Conservation (phyloP, 2,888 invertebrate genomes). For the Ectemnius cavifrons region DNA sequence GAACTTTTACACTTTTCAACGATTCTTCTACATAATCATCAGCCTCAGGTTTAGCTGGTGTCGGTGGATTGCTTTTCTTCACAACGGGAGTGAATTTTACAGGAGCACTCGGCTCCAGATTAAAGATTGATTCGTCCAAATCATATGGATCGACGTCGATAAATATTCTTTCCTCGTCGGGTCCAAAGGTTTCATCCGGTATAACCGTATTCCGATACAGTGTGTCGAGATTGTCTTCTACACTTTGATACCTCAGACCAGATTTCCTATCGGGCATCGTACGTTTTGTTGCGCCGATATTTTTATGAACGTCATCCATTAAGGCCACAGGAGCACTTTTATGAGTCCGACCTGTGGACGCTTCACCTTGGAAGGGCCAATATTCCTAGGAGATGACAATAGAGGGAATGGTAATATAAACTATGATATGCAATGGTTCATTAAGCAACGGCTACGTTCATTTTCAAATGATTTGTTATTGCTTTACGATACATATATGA, state of each 20-base stretch:
- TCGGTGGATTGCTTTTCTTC: slow-evolving; percentile 20
- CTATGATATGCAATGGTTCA: background rate
- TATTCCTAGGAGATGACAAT: slow-evolving; percentile 77
- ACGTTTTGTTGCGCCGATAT: slow-evolving; percentile 49
- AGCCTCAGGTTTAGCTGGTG: slow-evolving; percentile 33
- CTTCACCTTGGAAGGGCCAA: slow-evolving; percentile 87
- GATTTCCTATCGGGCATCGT: slow-evolving; percentile 48
- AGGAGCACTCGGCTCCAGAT: slow-evolving; percentile 61
- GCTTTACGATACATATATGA: slow-evolving; percentile 6
- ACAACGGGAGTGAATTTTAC: slow-evolving; percentile 31
- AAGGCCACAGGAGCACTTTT: slow-evolving; percentile 78
- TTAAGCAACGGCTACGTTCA: too few species aligned
- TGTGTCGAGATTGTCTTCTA: slow-evolving; percentile 58
- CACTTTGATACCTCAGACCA: slow-evolving; percentile 59
- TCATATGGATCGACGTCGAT: slow-evolving; percentile 75
- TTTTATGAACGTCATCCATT: slow-evolving; percentile 45
- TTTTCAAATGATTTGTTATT: slow-evolving; percentile 11
- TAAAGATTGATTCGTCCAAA: slow-evolving; percentile 68
- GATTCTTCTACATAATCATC: slow-evolving; percentile 67
- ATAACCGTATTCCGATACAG: slow-evolving; percentile 68
- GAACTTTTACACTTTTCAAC: slow-evolving; percentile 63
- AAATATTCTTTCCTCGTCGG: slow-evolving; percentile 75
- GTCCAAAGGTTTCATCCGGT: slow-evolving; percentile 73
- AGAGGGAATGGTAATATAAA: background rate
- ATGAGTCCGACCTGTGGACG: slow-evolving; percentile 85